phyloP scores from a whole-genome alignment of 1,140 invertebrate species.

The Bombus sylvicola region DNA sequence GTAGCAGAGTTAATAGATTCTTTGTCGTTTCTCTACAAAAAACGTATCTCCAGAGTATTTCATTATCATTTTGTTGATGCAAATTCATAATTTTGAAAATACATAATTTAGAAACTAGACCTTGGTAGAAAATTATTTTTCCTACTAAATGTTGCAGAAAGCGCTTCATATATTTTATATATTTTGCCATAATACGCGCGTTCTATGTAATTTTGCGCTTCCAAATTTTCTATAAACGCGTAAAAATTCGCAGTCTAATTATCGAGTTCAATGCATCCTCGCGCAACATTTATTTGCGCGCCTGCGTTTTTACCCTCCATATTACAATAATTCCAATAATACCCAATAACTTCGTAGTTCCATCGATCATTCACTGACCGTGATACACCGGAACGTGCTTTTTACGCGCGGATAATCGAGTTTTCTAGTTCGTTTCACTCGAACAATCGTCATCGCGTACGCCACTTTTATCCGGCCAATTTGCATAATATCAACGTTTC shows the following conservation, averaged over 20 bases:
- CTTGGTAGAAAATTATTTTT: no score
- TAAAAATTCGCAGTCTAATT: background rate
- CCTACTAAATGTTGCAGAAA: no score
- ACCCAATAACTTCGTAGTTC: background rate
- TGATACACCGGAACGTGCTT: background rate
- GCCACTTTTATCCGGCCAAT: background rate
- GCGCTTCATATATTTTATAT: no score
- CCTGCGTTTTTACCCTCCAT: background rate
- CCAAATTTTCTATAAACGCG: no score
- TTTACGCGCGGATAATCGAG: constrained; percentile 4
- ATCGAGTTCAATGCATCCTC: background rate
- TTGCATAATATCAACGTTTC: constrained; percentile 1
- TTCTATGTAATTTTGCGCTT: no score
- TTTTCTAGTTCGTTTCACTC: background rate
- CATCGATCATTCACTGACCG: constrained; percentile 4
- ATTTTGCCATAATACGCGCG: no score
- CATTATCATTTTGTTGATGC: no score
- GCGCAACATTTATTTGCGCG: background rate
- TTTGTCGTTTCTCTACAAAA: no score
- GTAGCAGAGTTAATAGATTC: no score
- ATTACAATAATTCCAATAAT: background rate
- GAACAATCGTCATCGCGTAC: background rate
- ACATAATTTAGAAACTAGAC: no score
- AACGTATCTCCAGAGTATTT: no score
- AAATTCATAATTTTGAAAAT: no score